These are phyloP conservation scores for Orgyia antiqua DNA, from an alignment of 2,888 invertebrate genomes.

Conservation along the genomic window DNA sequence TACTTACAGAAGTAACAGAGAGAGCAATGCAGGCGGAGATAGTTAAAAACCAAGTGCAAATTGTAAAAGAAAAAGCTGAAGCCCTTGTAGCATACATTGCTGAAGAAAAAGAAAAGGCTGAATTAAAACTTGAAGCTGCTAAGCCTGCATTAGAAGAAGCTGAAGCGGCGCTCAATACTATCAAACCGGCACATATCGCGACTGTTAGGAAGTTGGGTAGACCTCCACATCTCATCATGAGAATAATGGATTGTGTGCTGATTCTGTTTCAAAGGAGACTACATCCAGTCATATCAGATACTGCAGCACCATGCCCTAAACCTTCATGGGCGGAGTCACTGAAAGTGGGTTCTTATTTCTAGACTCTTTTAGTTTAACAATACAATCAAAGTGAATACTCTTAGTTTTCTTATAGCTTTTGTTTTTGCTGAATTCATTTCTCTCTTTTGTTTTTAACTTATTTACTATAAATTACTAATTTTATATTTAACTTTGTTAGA, in stretches of 20 bases:
- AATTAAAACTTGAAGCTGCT: slow-evolving; percentile 95
- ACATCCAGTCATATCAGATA: slow-evolving; percentile 89
- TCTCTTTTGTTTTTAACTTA: too few species aligned
- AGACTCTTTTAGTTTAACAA: too few species aligned
- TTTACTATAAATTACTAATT: too few species aligned
- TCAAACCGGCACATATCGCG: slow-evolving; percentile 97
- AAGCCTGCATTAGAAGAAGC: slow-evolving; percentile 97
- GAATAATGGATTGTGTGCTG: slow-evolving; percentile 98
- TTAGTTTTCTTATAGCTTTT: too few species aligned
- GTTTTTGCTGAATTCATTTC: too few species aligned
- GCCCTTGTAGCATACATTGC: slow-evolving; percentile 91
- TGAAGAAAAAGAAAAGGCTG: slow-evolving; percentile 93
- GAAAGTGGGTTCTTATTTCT: slow-evolving; percentile 75
- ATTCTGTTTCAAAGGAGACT: slow-evolving; percentile 94
- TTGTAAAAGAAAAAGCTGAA: slow-evolving; percentile 97
- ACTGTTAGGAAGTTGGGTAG: slow-evolving; percentile 96
- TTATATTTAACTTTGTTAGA: slow-evolving; percentile 69
- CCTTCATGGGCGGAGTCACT: slow-evolving; percentile 98
- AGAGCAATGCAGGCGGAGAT: slow-evolving; percentile 96
- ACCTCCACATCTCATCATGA: slow-evolving; percentile 97
- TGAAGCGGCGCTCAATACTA: slow-evolving; percentile 95
- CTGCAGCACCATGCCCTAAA: slow-evolving; percentile 90
- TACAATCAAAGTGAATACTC: too few species aligned
- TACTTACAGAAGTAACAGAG: slow-evolving; percentile 93
- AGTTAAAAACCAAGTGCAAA: slow-evolving; percentile 96